These are phyloP conservation scores for Erethizon dorsatum DNA, from an alignment of 2,797 vertebrate species.

Conservation along the genomic window DNA sequence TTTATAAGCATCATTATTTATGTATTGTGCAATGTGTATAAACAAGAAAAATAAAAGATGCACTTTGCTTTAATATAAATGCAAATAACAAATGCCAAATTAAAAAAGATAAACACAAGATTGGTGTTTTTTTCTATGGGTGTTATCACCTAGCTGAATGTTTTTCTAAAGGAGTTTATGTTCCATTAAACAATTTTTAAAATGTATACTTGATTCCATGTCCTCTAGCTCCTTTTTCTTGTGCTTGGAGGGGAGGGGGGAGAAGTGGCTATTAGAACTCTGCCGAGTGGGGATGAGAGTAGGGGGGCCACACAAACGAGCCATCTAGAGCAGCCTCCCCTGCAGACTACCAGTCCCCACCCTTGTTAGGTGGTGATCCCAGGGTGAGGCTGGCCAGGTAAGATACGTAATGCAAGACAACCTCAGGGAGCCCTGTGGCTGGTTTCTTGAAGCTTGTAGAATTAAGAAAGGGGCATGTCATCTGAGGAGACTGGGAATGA, in stretches of 20 bases:
- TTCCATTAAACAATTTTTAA: conserved; percentile 91
- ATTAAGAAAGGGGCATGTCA: not conserved
- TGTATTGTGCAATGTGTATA: conserved; percentile 99
- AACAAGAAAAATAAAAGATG: conserved; percentile 98
- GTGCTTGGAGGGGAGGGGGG: not conserved
- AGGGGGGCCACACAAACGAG: not conserved
- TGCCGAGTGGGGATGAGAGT: not conserved
- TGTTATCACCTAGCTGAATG: conserved; percentile 90
- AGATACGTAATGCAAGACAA: no score
- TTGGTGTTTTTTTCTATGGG: conserved; percentile 90
- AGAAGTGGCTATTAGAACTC: no score
- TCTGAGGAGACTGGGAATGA: not conserved
- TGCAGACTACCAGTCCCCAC: not conserved
- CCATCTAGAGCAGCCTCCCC: no score
- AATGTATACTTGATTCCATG: conserved; percentile 86
- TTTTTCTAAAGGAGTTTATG: conserved; percentile 92
- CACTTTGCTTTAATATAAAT: conserved; percentile 99
- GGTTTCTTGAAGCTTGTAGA: not conserved
- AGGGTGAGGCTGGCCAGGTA: not conserved
- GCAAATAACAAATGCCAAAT: conserved; percentile 99
- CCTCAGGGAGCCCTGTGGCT: not conserved
- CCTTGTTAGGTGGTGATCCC: not conserved
- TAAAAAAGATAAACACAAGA: conserved; percentile 91
- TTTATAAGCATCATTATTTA: conserved; percentile 99
- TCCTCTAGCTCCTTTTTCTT: conserved; percentile 78